Conservation (phyloP, 2,113 vertebrate genomes). For the Numida meleagris region DNA sequence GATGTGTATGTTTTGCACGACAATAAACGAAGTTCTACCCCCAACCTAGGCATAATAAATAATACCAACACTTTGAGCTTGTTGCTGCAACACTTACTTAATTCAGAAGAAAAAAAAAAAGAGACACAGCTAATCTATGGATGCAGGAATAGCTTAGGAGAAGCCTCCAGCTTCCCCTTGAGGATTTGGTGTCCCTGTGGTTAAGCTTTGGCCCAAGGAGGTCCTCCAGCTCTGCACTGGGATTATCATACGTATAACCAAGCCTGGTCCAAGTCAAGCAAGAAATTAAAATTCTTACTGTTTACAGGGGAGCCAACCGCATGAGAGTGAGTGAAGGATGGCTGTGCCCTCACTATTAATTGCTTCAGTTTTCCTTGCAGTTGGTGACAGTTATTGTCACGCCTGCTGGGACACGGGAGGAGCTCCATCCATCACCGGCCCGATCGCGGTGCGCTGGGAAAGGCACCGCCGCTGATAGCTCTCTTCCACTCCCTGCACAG, state of each 20-base stretch:
- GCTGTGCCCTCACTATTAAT: background rate
- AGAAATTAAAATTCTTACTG: background rate
- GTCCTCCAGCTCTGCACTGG: background rate
- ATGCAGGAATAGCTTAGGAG: background rate
- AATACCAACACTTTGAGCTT: background rate
- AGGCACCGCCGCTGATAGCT: accelerated
- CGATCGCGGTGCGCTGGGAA: background rate
- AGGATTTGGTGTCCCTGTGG: background rate
- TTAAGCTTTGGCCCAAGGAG: background rate
- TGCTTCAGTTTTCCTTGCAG: background rate
- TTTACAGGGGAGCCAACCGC: background rate
- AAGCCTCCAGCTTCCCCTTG: accelerated
- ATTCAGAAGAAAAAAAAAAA: background rate
- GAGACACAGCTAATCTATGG: background rate
- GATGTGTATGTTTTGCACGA: background rate
- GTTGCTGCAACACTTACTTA: background rate
- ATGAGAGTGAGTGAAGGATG: background rate
- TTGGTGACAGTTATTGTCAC: background rate
- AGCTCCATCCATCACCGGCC: background rate
- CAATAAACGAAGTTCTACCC: background rate
- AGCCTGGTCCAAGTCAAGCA: background rate
- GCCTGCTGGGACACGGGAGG: background rate
- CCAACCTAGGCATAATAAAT: background rate
- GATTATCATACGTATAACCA: too few relatives aligned
- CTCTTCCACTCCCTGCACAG: background rate